Evolutionary conservation across 2,888 invertebrate species (phyloP).

Genomic region (Baccha elongata): DNA sequence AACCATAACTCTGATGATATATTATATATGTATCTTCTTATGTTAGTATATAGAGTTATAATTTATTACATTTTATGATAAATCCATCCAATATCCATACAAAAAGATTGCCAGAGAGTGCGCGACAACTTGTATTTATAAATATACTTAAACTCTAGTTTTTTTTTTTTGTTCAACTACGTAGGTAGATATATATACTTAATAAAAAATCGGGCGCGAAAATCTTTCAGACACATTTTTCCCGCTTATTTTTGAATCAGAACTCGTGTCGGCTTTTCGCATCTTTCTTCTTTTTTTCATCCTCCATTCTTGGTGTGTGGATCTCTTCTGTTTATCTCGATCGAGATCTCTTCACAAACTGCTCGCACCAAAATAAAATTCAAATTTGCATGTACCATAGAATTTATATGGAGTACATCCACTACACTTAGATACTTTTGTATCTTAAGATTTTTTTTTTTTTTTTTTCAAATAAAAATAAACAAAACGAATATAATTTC

Average conservation of each 20-base stretch:
- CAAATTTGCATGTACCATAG: slow-evolving; percentile 62
- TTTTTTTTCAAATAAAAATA: slow-evolving; percentile 11
- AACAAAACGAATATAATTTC: slow-evolving; percentile 16
- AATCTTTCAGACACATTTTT: slow-evolving; percentile 35
- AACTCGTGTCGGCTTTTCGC: slow-evolving; percentile 58
- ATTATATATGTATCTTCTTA: not conserved
- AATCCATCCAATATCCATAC: slow-evolving; percentile 24
- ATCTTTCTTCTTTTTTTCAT: slow-evolving; percentile 18
- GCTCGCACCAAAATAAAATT: slow-evolving; percentile 71
- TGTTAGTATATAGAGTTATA: slow-evolving; percentile 6
- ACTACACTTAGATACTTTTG: slow-evolving; percentile 3
- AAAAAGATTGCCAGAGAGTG: not conserved
- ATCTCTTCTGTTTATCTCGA: slow-evolving; percentile 49
- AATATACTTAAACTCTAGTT: slow-evolving; percentile 25
- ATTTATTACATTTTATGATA: slow-evolving; percentile 21
- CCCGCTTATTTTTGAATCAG: slow-evolving; percentile 38
- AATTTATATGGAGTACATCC: not conserved
- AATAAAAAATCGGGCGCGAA: slow-evolving; percentile 40
- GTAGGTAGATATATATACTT: no score
- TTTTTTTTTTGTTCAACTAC: no score
- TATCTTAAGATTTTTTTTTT: slow-evolving; percentile 10
- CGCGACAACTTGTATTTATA: slow-evolving; percentile 44
- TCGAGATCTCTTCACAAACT: slow-evolving; percentile 60
- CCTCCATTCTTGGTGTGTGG: slow-evolving; percentile 17
- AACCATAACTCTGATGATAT: slow-evolving; percentile 3